Percentiles rank a stretch among this genome's conserved stretches.
Conservation (phyloP, 37 sponge, comb jelly and placozoan genomes). For the Oscarella lobularis region DNA sequence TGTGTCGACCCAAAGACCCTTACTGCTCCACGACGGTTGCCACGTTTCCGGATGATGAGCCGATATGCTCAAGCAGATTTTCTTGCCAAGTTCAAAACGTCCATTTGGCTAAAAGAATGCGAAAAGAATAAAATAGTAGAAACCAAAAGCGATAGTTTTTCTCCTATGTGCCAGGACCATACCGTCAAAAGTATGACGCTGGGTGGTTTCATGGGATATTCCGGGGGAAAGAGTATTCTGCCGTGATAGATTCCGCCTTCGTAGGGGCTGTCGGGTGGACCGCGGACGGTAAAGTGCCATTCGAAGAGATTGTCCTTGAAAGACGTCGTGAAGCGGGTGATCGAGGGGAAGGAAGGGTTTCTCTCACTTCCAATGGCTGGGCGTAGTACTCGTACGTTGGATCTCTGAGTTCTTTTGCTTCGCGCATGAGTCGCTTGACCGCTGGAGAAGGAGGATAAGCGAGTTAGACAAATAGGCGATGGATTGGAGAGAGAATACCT, state of each 20-base stretch:
- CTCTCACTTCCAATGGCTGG: conserved; percentile 70
- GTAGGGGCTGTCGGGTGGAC: conserved; percentile 65
- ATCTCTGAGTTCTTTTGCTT: conserved; percentile 84
- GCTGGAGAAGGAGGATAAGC: conserved; percentile 26
- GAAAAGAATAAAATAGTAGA: no score
- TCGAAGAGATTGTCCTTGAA: conserved; percentile 86
- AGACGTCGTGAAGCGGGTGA: no score
- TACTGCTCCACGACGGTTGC: conserved; percentile 99
- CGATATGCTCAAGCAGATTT: conserved; percentile 95
- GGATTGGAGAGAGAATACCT: conserved; percentile 16
- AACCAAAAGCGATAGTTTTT: no score
- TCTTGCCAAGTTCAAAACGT: conserved; percentile 76
- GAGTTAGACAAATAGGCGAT: not conserved
- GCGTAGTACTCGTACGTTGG: conserved; percentile 83
- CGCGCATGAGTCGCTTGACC: conserved; percentile 92
- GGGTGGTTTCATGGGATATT: conserved; percentile 99
- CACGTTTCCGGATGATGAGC: conserved; percentile 93
- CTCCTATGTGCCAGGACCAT: no score
- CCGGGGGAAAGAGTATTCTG: conserved; percentile 78
- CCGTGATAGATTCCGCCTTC: conserved; percentile 92
- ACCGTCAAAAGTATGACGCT: conserved; percentile 86
- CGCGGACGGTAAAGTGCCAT: conserved; percentile 97
- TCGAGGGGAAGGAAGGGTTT: not conserved
- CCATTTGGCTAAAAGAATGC: conserved; percentile 73
- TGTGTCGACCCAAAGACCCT: conserved; percentile 10